A percentile compares a stretch with the other conserved stretches of the same genome.
phyloP scores from a whole-genome alignment of 2,888 invertebrate species.

The Hirtodrosophila histrioides region DNA sequence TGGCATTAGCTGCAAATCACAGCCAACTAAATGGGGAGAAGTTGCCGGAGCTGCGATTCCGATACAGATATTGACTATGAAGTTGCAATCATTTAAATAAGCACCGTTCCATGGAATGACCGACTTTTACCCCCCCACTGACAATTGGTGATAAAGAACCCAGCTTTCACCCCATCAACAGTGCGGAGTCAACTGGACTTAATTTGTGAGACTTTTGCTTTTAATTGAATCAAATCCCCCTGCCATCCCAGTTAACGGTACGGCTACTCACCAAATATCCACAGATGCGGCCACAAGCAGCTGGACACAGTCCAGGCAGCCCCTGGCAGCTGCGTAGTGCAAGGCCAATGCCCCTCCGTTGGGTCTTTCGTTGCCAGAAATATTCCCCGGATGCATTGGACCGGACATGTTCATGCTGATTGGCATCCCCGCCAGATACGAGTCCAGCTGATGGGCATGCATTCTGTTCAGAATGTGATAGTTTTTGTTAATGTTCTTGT shows the following conservation, averaged over 20 bases:
- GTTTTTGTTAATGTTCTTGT: conserved; percentile 29
- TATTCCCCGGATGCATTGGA: conserved; percentile 83
- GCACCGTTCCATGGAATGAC: conserved; percentile 28
- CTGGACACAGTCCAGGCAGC: conserved; percentile 93
- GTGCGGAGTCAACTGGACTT: neutral
- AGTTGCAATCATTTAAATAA: conserved; percentile 51
- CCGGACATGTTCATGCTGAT: conserved; percentile 73
- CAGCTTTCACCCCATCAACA: conserved; percentile 53
- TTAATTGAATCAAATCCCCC: conserved; percentile 8
- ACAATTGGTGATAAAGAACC: conserved; percentile 33
- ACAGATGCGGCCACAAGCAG: conserved; percentile 91
- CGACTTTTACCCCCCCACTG: conserved; percentile 17
- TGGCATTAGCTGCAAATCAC: conserved; percentile 49
- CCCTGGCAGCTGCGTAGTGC: conserved; percentile 94
- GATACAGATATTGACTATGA: conserved; percentile 5
- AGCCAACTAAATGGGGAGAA: conserved; percentile 36
- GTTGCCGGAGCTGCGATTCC: conserved; percentile 33
- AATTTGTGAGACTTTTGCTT: conserved; percentile 44
- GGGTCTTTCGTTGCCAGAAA: conserved; percentile 84
- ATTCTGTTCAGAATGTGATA: conserved; percentile 70
- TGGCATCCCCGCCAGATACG: conserved; percentile 64
- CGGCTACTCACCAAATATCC: conserved; percentile 89
- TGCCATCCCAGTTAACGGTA: too few species aligned
- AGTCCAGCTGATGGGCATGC: conserved; percentile 83
- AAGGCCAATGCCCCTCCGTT: conserved; percentile 90